Base-by-base conservation (phyloP, 2,888 invertebrate species). In the Bellardia bayeri region DNA sequence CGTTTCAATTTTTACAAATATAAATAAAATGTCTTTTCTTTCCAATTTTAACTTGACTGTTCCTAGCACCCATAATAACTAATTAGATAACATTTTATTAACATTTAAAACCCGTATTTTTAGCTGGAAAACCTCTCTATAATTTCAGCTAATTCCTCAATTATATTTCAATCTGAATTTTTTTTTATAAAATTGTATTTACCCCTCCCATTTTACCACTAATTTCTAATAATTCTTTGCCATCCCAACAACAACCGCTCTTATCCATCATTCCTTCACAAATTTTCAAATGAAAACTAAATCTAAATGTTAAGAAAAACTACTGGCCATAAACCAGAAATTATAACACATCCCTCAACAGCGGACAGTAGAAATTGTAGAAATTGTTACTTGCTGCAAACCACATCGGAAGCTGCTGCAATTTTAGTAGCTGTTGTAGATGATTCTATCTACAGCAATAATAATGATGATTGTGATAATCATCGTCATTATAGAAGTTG, bases 401-500 rank as follows among this genome's bases (percentile, higher is more conserved):
- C 75, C 4, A 51, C 40, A 75, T 85, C 80, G 69, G 69, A 64
- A 83, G 69, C 61, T 76, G 54, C 63, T 63, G 14, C 71, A 64
- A 49, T 23, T 63, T 69, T 83, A 85, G 71, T 81, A 79, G 74
- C 33, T 9, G n/a, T 16, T 51, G 30, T 9, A 69, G n/a, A 51
- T 75, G 79, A 80, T 83, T 79, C 66, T 64, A 75, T 86, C 79
- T 75, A 16, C 66, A 42, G 37, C 66, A 37, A 37, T 45, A 74
- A 81, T 54, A 49, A 74, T 81, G 64, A 82, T 82, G 68, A 75
- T 80, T 81, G 72, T 81, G 68, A 81, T 84, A 71, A 87, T 81
- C 66, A 81, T 87, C 72, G 78, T 87, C 66, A 84, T 82, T 81
- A 83, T 83, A 80, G 23, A 23, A 83, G 80, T 80, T 86, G 74